Evolutionary conservation across 2,113 vertebrate genomes (phyloP), one percentile per base, ranked within the genome.

Genomic region (Chionodraco myersi): DNA sequence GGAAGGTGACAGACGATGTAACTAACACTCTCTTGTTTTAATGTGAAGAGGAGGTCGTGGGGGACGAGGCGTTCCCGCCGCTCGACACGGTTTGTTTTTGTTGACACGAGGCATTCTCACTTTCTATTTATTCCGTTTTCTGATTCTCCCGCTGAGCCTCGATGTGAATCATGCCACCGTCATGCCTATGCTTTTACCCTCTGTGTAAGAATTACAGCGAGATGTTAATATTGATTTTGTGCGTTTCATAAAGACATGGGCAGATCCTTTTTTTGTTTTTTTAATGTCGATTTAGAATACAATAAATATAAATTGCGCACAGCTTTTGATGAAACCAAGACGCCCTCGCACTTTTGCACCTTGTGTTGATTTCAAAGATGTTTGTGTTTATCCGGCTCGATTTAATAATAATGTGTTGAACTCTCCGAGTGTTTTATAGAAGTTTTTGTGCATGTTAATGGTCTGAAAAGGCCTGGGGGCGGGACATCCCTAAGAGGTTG

Each of bases 111-210:
- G 72, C 51, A 36, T 84, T 91, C 89, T 94, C 91, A 97, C 96
- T 96, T 98, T 97, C 94, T 97, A 98, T 98, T 98, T 98, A 98
- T 98, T 97, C 77, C 91, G 61, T 89, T 90, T 89, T 79, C 76
- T 90, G 60, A 74, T 85, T 79, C 65, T 92, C 26, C 26, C 26
- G 88, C 92, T 91, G 92, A 97, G 95, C 94, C 94, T 97, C 94
- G 95, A 96, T 93, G 93, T 93, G 89, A 96, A 94, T 96, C 92
- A 93, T 96, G 96, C 96, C 97, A 21, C 21, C 21, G 21, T 21
- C 21, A 21, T 21, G 21, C 21, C 21, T 97, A 93, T 96, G 95
- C 93, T 95, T 94, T 95, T 95, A 92, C 85, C 92, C 93, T 95
- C 83, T 93, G 87, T 97, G 94, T 96, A 95, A 95, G 6, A 93